phyloP scores from a whole-genome alignment of 2,797 vertebrate species.

The Melanotaenia pygmaea region DNA sequence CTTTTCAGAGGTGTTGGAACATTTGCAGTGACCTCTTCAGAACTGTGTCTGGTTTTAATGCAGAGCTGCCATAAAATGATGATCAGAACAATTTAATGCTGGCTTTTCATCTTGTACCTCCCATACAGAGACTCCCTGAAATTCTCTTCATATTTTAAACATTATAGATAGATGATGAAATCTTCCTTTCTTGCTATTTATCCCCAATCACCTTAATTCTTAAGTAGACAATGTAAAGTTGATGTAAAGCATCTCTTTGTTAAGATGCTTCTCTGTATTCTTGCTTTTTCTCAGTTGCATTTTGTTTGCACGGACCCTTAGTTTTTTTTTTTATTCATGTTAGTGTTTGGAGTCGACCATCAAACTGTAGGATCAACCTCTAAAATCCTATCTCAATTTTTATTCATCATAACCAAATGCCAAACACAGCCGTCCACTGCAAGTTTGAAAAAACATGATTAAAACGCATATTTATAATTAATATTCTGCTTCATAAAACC shows the following conservation, averaged over 20 bases:
- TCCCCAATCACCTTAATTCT: too few species aligned
- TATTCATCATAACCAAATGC: too few species aligned
- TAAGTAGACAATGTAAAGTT: too few species aligned
- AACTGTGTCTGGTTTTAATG: too few species aligned
- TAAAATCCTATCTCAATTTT: too few species aligned
- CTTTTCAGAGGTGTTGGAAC: background rate
- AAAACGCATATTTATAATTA: background rate
- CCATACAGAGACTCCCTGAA: background rate
- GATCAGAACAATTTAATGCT: background rate
- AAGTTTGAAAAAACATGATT: background rate
- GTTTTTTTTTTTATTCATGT: too few species aligned
- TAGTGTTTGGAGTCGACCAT: too few species aligned
- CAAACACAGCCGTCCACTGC: background rate
- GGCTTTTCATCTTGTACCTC: background rate
- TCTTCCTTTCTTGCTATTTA: background rate
- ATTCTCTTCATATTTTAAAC: background rate
- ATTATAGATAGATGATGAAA: background rate
- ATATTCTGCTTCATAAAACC: background rate
- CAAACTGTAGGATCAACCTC: too few species aligned
- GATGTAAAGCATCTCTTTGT: too few species aligned
- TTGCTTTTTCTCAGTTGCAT: too few species aligned
- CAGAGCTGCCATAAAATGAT: background rate
- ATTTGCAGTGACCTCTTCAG: background rate
- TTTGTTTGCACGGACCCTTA: too few species aligned
- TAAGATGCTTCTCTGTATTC: too few species aligned